Evolutionary conservation across 2,113 vertebrate genomes (phyloP), one percentile per base, ranked within the genome.

Genomic region (Pangasianodon hypophthalmus): DNA sequence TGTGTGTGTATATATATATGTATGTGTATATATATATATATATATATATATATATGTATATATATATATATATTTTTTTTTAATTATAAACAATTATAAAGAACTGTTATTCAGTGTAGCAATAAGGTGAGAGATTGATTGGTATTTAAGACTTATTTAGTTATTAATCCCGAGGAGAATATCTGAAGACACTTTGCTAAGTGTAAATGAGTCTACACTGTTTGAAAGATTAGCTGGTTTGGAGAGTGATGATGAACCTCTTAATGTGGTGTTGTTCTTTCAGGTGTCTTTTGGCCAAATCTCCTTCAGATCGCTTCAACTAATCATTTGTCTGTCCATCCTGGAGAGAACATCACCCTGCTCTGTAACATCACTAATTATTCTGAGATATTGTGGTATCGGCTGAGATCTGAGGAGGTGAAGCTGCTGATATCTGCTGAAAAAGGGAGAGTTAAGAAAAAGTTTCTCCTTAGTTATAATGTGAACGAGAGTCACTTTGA

Each of bases 261-360:
- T 82, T 54, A 54, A 37, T 54, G 46, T 84, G 21, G 0, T 62
- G 52, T 29, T 60, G 18, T 24, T 87, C 41, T 87, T 88, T 16
- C 73, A 88, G 87, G 26, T 64, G 18, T 48, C 3, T 88, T 50
- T 44, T 50, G 13, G 3, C 19, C 18, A 0, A 18, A 32, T 41
- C 29, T 26, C 11, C 4, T 64, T 81, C 16, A 52, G 18, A 52
- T 26, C 18, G 18, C 18, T 32, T 64, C 56, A 64, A 5, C 75
- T 64, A 44, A 67, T 16, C 26, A n/a, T 2, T 4, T 18, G 8
- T 87, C 56, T 80, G 86, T 87, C 14, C 6, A 21, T 64, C 73
- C 73, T 87, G 86, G 86, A 62, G 26, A 81, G 29, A 81, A 81
- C 87, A 64, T 64, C 87, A 88, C 56, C 75, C 56, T 81, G 75